Conservation (phyloP, 1,140 invertebrate genomes). For the Amyelois transitella region DNA sequence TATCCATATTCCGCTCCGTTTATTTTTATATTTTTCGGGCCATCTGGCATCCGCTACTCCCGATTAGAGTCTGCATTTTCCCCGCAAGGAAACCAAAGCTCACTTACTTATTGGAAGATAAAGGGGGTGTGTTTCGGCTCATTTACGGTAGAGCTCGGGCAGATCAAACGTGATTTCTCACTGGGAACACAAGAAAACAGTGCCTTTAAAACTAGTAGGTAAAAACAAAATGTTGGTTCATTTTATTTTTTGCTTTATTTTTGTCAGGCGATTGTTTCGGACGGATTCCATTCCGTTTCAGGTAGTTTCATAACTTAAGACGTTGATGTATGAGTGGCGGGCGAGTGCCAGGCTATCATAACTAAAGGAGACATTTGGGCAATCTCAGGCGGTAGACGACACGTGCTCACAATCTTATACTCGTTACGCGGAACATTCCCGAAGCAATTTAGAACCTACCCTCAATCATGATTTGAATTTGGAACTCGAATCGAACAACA, state of each 20-base stretch:
- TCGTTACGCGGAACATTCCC: slow-evolving; percentile 45
- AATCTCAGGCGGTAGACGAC: slow-evolving; percentile 40
- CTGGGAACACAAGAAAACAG: slow-evolving; percentile 34
- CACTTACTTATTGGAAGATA: slow-evolving; percentile 63
- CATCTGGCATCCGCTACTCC: slow-evolving; percentile 38
- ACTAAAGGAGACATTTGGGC: slow-evolving; percentile 44
- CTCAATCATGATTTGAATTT: slow-evolving; percentile 26
- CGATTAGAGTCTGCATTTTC: slow-evolving; percentile 31
- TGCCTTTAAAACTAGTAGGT: slow-evolving; percentile 16
- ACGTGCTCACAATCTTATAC: slow-evolving; percentile 60
- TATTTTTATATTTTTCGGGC: slow-evolving; percentile 58
- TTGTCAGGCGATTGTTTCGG: slow-evolving; percentile 9
- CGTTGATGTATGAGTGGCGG: slow-evolving; percentile 53
- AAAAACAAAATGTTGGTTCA: not conserved
- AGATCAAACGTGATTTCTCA: slow-evolving; percentile 60
- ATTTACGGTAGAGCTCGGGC: slow-evolving; percentile 51
- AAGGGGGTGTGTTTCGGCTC: slow-evolving; percentile 62
- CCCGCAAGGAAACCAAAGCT: slow-evolving; percentile 39
- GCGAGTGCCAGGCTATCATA: slow-evolving; percentile 25
- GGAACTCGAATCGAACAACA: slow-evolving; percentile 15
- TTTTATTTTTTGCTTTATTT: not conserved
- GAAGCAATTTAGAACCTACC: slow-evolving; percentile 50
- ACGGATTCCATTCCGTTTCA: slow-evolving; percentile 45
- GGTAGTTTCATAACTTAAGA: slow-evolving; percentile 59
- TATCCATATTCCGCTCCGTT: slow-evolving; percentile 54